Percentiles rank a stretch among this genome's conserved stretches.
Conservation (phyloP, 2,888 invertebrate genomes). For the Agrochola litura region DNA sequence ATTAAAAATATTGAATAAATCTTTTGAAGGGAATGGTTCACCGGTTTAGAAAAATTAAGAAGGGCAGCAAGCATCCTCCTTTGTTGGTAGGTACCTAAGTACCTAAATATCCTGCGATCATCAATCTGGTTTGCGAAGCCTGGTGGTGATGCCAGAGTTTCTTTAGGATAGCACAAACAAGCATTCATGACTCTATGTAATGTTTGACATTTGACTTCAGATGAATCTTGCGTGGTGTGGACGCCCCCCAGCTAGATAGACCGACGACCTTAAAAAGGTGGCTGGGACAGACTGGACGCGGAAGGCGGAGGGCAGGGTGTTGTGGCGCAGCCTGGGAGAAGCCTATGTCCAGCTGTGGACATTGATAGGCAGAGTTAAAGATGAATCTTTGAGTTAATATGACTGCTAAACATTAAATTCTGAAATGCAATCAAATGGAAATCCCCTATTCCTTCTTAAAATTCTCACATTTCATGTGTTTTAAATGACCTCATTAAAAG, state of each 20-base stretch:
- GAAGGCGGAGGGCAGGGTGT: no score
- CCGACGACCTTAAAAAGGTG: no score
- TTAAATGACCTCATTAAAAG: conserved; percentile 22
- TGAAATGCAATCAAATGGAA: not conserved
- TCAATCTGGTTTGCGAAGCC: not conserved
- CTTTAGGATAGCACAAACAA: not conserved
- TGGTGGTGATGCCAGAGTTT: not conserved
- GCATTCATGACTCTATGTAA: not conserved
- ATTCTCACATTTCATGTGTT: not conserved
- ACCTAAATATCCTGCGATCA: not conserved
- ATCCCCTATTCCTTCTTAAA: not conserved
- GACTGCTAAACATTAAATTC: not conserved
- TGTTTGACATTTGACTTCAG: no score
- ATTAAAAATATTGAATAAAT: conserved; percentile 17
- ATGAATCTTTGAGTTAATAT: no score
- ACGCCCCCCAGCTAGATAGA: no score
- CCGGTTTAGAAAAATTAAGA: not conserved
- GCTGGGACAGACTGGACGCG: no score
- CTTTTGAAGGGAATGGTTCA: not conserved
- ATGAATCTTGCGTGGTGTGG: no score
- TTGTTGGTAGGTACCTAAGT: not conserved
- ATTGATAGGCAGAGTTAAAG: no score
- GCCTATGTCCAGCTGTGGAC: no score
- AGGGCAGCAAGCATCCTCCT: not conserved
- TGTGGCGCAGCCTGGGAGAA: no score